Conservation (phyloP, 1,140 invertebrate genomes). For the Plectus sambesii region DNA sequence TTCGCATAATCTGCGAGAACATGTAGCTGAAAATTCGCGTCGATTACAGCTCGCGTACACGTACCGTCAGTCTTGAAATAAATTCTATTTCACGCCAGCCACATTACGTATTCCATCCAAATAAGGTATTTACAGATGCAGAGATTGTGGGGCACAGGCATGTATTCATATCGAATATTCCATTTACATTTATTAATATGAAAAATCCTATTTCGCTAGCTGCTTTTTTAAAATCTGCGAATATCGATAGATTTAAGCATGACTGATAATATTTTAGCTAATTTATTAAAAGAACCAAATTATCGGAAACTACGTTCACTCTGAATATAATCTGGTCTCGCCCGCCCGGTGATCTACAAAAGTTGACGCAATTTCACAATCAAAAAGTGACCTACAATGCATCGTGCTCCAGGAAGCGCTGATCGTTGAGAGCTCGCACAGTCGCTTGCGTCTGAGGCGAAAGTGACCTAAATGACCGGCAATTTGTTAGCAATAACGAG, state of each 20-base stretch:
- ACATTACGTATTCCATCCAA: too few relatives aligned
- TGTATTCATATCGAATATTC: too few relatives aligned
- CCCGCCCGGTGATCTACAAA: too few relatives aligned
- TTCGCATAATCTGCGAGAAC: too few relatives aligned
- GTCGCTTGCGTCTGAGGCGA: slow-evolving; percentile 50
- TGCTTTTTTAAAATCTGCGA: too few relatives aligned
- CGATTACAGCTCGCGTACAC: not conserved
- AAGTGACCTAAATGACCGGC: slow-evolving; percentile 15
- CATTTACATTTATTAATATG: too few relatives aligned
- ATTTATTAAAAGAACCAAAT: slow-evolving; percentile 50
- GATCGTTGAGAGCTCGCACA: slow-evolving; percentile 54
- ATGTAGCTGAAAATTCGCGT: slow-evolving; percentile 1
- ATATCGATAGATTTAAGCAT: not conserved
- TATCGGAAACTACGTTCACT: slow-evolving; percentile 9
- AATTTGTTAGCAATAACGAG: slow-evolving; percentile 8
- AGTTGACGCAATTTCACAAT: slow-evolving; percentile 16
- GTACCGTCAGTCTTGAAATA: not conserved
- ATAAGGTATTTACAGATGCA: too few relatives aligned
- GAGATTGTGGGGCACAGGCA: too few relatives aligned
- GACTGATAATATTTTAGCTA: slow-evolving; percentile 33
- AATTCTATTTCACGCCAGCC: not conserved
- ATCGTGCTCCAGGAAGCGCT: slow-evolving; percentile 60
- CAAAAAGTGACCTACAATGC: slow-evolving; percentile 56
- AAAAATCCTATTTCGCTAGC: not conserved
- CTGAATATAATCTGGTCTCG: slow-evolving; percentile 11